Evolutionary conservation across 2,113 vertebrate species (phyloP), one percentile per base, ranked within the genome.

Genomic region (Oceanites oceanicus): DNA sequence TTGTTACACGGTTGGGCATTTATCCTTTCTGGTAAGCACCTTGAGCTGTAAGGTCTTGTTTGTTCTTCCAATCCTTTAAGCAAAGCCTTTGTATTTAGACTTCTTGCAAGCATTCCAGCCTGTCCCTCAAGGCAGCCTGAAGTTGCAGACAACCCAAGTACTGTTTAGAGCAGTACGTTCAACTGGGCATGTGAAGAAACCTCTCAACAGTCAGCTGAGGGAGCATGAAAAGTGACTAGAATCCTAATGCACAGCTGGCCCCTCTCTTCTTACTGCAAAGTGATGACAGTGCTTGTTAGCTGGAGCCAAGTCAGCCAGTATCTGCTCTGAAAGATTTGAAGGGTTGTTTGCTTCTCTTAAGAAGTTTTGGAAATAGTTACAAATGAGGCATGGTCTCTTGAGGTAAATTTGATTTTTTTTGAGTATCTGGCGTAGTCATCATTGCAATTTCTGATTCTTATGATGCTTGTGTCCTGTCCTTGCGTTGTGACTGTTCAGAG

Each of bases 21-120:
- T 99, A 96, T 97, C 99, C 99, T 58, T 87, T 99, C 91, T 99
- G 99, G 99, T 99, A 97, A 99, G 99, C 95, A 90, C 65, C 80
- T 86, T 77, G 32, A 80, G 58, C 66, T 90, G 23, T 11, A 12
- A 47, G 40, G 9, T 65, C 49, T 42, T 23, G 16, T 10, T 59
- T 65, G 26, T 75, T 45, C 52, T 68, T 53, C 22, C 88, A 38
- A 1, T 61, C 56, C 61, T 84, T 49, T 70, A 76, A 70, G 86
- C 44, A 73, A 63, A 91, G 16, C 34, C 40, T 88, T 71, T 50
- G 45, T n/a, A 13, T 77, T 81, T 23, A 55, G 84, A 5, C 9
- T 71, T 17, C 52, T 63, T 40, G 36, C 53, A n/a, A 52, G 49
- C 34, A 13, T 50, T 76, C 20, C 50, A 45, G 42, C 58, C 40